Evolutionary conservation across 2,888 invertebrate species (phyloP), one percentile per base, ranked within the genome.

Genomic region (Yponomeuta plumbellus): DNA sequence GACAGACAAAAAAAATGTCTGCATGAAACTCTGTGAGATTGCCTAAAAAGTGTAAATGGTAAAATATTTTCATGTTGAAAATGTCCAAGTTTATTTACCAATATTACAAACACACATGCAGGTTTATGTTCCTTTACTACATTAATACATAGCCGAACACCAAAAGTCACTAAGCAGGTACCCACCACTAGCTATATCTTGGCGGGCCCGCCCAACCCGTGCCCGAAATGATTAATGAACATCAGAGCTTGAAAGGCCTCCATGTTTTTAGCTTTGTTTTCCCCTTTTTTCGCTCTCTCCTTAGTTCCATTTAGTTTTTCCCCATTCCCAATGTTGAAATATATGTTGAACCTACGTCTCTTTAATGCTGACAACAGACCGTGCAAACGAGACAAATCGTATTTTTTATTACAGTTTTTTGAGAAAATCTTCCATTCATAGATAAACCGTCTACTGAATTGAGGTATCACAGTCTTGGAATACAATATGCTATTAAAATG

Each of bases 211-310:
- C 86, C 88, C 85, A 83, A 76, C 74, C 78, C 75, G 73, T 75
- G 70, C 72, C 69, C 62, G n/a, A 75, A 67, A 85, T 88, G 88
- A 88, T 89, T 86, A 87, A 88, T 88, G 87, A 82, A 78, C 81
- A 82, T 82, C 83, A 84, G 79, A 80, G 80, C 81, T 81, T 76
- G 78, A 78, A 83, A 81, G 78, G 78, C 80, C 74, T 80, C 80
- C 80, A 80, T 84, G 78, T 80, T 85, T 66, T 80, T 76, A 74
- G 71, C 69, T 71, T 71, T 73, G 71, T 71, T 72, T 73, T 71
- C 69, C 70, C 71, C 72, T 72, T 74, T 72, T 69, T 70, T 75
- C 44, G 17, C 44, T 52, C 44, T 71, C 73, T 70, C 73, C 69
- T 72, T 74, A 74, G 74, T 74, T 75, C 73, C 66, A 69, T 70